Conservation (phyloP, 2,888 invertebrate species). For the Clusia tigrina region DNA sequence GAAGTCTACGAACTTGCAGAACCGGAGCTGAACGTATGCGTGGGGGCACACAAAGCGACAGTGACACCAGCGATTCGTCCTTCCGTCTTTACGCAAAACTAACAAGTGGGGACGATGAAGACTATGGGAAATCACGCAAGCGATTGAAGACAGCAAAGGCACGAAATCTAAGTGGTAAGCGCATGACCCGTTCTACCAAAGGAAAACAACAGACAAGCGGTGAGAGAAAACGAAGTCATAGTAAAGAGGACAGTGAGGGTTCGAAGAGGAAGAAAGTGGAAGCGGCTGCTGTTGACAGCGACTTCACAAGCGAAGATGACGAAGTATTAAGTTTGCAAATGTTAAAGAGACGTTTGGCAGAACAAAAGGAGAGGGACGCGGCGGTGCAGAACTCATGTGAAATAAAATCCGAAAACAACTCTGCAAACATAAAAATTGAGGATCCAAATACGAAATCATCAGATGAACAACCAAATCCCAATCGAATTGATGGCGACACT, state of each 20-base stretch:
- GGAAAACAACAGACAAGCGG: constrained; percentile 7
- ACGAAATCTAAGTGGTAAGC: neutral
- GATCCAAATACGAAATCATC: no score
- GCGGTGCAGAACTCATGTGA: neutral
- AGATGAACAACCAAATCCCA: no score
- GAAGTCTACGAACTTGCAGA: no score
- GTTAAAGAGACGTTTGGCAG: constrained; percentile 21
- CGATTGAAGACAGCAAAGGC: neutral
- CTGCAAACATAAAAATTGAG: no score
- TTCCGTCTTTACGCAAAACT: no score
- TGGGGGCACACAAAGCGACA: constrained; percentile 32
- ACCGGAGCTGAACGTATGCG: no score
- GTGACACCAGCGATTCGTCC: constrained; percentile 30
- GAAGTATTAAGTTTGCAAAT: constrained; percentile 24
- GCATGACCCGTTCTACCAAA: neutral
- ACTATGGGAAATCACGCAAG: constrained; percentile 13
- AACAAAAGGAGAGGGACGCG: neutral
- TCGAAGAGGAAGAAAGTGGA: neutral
- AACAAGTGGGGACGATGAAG: constrained; percentile 17
- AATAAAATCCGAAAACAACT: no score
- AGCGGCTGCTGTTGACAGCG: neutral
- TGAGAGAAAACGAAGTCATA: neutral
- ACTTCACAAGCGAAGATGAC: constrained; percentile 8
- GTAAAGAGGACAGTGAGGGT: neutral
- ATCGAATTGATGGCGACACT: constrained; percentile 1